These are phyloP conservation scores for Herpailurus yagouaroundi DNA, from an alignment of 2,113 vertebrate genomes.

Conservation along the genomic window DNA sequence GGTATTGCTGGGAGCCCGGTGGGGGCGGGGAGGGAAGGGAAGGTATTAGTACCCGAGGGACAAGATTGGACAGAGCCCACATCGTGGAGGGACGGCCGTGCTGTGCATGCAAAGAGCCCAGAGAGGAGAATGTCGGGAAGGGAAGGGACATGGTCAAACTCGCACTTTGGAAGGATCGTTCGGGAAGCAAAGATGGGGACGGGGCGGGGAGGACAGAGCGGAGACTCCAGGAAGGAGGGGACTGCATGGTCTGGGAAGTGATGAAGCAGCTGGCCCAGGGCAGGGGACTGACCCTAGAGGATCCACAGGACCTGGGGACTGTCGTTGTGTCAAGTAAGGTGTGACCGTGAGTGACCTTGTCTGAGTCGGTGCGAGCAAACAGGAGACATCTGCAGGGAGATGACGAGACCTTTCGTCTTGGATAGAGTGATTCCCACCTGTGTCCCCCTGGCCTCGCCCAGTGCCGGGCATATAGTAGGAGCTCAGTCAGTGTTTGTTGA, in stretches of 20 bases:
- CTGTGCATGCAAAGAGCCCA: not conserved
- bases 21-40: not conserved
- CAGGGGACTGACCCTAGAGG: not conserved
- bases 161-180: not conserved
- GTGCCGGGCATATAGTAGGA: not conserved
- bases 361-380: not conserved
- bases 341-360: not conserved
- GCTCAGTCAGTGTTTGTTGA: not conserved
- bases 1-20: not conserved
- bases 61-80: not conserved
- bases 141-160: not conserved
- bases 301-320: not conserved
- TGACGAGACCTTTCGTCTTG: not conserved
- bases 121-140: not conserved
- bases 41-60: not conserved
- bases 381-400: not conserved
- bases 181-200: not conserved
- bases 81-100: accelerated
- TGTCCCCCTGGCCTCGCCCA: not conserved
- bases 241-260: not conserved
- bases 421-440: not conserved
- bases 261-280: not conserved
- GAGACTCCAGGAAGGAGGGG: not conserved
- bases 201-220: not conserved
- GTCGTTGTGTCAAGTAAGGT: not conserved